Percentiles rank a stretch among this genome's conserved stretches.
Evolutionary conservation across 2,113 vertebrate genomes (phyloP).

Genomic region (Stegastes partitus): DNA sequence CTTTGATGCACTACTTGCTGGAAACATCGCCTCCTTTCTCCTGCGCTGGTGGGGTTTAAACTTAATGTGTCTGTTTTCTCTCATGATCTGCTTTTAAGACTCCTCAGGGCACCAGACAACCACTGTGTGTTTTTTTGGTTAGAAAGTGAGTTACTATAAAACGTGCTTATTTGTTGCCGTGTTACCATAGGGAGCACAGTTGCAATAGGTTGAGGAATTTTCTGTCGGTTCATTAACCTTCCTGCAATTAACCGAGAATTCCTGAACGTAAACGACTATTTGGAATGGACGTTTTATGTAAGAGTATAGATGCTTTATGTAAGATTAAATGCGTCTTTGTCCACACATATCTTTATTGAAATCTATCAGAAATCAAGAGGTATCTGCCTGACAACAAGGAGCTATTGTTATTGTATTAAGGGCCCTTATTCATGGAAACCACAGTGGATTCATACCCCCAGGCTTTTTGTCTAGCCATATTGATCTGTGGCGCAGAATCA

Average conservation of each 20-base stretch:
- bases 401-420: conserved; percentile 4
- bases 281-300: too few relatives aligned
- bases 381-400: not conserved
- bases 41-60: conserved; percentile 30
- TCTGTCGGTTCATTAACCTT: conserved; percentile 11
- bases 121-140: conserved; percentile 50
- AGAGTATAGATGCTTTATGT: too few relatives aligned
- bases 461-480: conserved; percentile 40
- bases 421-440: conserved; percentile 21
- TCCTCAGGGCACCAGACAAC: conserved; percentile 37
- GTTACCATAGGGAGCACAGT: conserved; percentile 47
- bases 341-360: too few relatives aligned
- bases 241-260: conserved; percentile 9
- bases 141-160: conserved; percentile 45
- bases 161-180: conserved; percentile 58
- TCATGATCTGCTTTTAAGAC: conserved; percentile 60
- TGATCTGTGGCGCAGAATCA: conserved; percentile 24
- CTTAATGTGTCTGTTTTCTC: conserved; percentile 64
- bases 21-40: conserved; percentile 59
- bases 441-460: not conserved
- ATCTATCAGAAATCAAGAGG: not conserved
- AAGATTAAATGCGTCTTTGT: too few relatives aligned
- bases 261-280: not conserved
- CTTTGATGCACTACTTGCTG: conserved; percentile 25
- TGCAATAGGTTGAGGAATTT: not conserved